These are phyloP conservation scores for Trissolcus japonicus DNA, from an alignment of 2,888 invertebrate genomes.

Conservation along the genomic window DNA sequence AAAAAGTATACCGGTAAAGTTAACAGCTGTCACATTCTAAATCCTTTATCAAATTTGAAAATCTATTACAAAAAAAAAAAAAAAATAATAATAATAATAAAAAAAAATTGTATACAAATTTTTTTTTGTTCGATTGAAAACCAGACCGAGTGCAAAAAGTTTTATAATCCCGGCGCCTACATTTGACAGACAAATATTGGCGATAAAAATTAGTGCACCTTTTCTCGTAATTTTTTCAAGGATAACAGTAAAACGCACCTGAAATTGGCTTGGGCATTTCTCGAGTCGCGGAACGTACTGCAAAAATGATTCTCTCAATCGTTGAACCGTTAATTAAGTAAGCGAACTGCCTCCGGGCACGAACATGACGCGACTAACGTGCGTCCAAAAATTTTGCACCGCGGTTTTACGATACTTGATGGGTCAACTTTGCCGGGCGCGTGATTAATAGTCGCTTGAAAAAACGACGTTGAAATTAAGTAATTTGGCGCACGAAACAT, in stretches of 20 bases:
- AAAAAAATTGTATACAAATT: not conserved
- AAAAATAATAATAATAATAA: not conserved
- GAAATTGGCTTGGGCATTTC: constrained; percentile 53
- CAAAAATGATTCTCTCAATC: constrained; percentile 55
- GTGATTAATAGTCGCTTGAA: constrained; percentile 33
- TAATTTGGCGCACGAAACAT: constrained; percentile 25
- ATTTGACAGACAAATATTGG: constrained; percentile 15
- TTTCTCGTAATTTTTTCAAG: constrained; percentile 37
- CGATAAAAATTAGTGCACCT: constrained; percentile 8
- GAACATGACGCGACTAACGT: constrained; percentile 54
- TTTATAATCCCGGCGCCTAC: not conserved
- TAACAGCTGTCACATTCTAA: not conserved
- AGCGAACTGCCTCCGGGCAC: constrained; percentile 55
- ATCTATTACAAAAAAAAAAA: not conserved
- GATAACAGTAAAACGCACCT: constrained; percentile 51
- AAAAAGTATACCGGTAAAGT: not conserved
- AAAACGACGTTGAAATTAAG: constrained; percentile 32
- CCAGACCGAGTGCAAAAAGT: too few species aligned
- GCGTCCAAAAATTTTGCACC: constrained; percentile 50
- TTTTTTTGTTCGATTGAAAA: not conserved
- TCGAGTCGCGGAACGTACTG: constrained; percentile 52
- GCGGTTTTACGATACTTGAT: constrained; percentile 27
- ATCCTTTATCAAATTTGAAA: not conserved
- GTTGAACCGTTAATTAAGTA: constrained; percentile 58
- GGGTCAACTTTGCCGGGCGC: constrained; percentile 37